Evolutionary conservation across 2,797 vertebrate species (phyloP).

Genomic region (Siniperca scherzeri): DNA sequence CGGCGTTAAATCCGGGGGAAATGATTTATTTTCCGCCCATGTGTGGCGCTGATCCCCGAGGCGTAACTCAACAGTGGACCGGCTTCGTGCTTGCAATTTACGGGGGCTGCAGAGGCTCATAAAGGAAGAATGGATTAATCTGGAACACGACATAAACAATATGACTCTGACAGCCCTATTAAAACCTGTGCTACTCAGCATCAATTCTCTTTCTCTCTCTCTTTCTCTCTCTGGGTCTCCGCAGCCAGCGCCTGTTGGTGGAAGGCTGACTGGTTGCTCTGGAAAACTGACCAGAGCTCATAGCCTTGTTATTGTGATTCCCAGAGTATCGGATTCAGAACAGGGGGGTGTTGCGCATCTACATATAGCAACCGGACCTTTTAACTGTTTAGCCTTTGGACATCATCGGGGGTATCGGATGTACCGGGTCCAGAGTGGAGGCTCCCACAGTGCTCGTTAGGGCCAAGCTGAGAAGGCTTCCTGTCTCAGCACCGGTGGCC

Average conservation of each 20-base stretch:
- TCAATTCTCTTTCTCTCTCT: conserved; percentile 78
- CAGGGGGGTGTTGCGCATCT: conserved; percentile 72
- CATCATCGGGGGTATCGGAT: conserved; percentile 83
- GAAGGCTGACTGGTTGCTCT: conserved; percentile 62
- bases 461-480: conserved; percentile 65
- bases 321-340: conserved; percentile 82
- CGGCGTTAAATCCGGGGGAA: conserved; percentile 83
- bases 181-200: conserved; percentile 86
- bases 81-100: conserved; percentile 84
- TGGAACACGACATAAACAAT: conserved; percentile 88
- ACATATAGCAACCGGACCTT: conserved; percentile 84
- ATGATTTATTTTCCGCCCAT: conserved; percentile 85
- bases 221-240: conserved; percentile 50
- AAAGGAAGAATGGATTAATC: conserved; percentile 89
- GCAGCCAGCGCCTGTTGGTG: conserved; percentile 46
- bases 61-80: conserved; percentile 84
- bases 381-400: conserved; percentile 84
- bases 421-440: conserved; percentile 71
- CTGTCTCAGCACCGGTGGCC: conserved; percentile 74
- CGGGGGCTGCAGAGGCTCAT: conserved; percentile 86
- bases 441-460: conserved; percentile 83
- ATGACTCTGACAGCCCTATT: conserved; percentile 87
- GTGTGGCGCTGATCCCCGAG: conserved; percentile 85
- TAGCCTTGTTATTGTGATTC: conserved; percentile 80
- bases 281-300: conserved; percentile 71